phyloP scores from a whole-genome alignment of 2,888 invertebrate species.

The Apodemia mormo region DNA sequence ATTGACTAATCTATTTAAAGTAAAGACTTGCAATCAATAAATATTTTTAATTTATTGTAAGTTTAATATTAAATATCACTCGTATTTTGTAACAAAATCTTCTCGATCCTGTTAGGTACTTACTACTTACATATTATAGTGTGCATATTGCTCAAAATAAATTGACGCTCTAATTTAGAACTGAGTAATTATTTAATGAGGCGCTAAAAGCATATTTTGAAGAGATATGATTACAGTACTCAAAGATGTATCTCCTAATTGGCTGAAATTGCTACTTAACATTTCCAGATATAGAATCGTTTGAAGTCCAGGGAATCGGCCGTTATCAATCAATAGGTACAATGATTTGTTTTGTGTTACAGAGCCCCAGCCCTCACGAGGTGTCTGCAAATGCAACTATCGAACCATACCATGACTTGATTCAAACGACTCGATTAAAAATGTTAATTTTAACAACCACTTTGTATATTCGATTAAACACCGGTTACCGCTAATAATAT shows the following conservation, averaged over 20 bases:
- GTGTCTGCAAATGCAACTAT: slow-evolving; percentile 67
- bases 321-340: slow-evolving; percentile 37
- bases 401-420: slow-evolving; percentile 72
- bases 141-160: background rate
- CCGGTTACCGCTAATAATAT: slow-evolving; percentile 48
- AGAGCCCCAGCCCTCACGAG: slow-evolving; percentile 75
- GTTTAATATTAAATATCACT: no score
- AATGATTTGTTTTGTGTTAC: slow-evolving; percentile 49
- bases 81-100: background rate
- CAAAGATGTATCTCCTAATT: slow-evolving; percentile 12
- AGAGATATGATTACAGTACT: slow-evolving; percentile 6
- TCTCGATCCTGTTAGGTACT: background rate
- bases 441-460: slow-evolving; percentile 52
- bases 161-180: background rate
- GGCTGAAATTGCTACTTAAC: slow-evolving; percentile 29
- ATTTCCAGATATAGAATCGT: slow-evolving; percentile 47
- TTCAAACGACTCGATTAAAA: slow-evolving; percentile 41
- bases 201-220: slow-evolving; percentile 14
- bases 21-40: no score
- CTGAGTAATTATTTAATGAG: slow-evolving; percentile 16
- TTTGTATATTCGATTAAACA: slow-evolving; percentile 56
- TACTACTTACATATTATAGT: background rate
- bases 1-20: no score
- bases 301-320: slow-evolving; percentile 46
- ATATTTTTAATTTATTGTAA: no score